Evolutionary conservation across 2,888 invertebrate genomes (phyloP).

Genomic region (Seira sanloemensis): DNA sequence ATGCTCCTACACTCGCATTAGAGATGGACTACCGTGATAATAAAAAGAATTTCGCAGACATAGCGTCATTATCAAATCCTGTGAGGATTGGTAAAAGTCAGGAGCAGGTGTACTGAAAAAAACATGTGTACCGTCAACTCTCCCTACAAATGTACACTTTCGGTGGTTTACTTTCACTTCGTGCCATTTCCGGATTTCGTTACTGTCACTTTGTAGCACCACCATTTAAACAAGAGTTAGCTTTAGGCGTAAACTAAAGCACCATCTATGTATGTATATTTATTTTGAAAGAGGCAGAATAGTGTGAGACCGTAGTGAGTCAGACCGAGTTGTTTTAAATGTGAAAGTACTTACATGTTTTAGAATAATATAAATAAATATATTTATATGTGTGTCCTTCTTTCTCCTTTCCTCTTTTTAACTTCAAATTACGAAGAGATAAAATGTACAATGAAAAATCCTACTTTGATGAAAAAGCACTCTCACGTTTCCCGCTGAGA

Average conservation of each 20-base stretch:
- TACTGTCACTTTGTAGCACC: background rate
- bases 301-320: no score
- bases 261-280: background rate
- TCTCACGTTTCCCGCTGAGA: background rate
- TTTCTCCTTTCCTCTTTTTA: background rate
- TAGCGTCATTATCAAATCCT: no score
- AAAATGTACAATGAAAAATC: no score
- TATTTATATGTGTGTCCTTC: no score
- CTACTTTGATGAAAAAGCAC: background rate
- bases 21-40: no score
- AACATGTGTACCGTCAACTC: background rate
- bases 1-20: no score
- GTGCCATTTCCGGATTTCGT: conserved; percentile 57
- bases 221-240: conserved; percentile 16
- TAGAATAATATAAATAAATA: background rate
- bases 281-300: no score
- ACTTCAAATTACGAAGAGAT: background rate
- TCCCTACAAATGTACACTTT: background rate
- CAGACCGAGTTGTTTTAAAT: background rate
- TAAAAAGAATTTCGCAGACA: no score
- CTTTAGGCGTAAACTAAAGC: conserved; percentile 12
- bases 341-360: background rate
- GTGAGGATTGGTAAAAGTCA: background rate
- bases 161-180: conserved; percentile 22
- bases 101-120: background rate